Evolutionary conservation across 2,113 vertebrate genomes (phyloP).

Genomic region (Lampris megalopsis): DNA sequence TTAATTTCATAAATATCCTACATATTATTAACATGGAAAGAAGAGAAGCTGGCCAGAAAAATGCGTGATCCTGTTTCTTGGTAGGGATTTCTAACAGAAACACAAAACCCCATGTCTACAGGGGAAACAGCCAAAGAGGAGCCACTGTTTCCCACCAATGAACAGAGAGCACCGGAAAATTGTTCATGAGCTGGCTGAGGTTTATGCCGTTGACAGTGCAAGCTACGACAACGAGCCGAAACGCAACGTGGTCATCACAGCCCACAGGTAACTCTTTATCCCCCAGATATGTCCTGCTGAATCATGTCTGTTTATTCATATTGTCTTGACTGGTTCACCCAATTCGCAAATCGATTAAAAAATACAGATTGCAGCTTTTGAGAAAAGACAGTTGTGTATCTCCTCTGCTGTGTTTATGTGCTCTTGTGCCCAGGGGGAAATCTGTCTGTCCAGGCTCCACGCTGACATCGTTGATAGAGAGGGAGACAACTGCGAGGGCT

Average conservation of each 20-base stretch:
- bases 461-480: conserved; percentile 90
- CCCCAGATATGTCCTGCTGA: too few species aligned
- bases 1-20: too few species aligned
- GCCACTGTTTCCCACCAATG: conserved; percentile 96
- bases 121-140: conserved; percentile 92
- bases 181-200: conserved; percentile 95
- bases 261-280: conserved; percentile 81
- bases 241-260: conserved; percentile 94
- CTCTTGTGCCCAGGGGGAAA: conserved; percentile 88
- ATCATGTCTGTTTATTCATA: background rate
- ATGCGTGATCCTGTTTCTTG: background rate
- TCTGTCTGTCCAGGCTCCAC: conserved; percentile 88
- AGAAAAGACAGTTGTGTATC: background rate
- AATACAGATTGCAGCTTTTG: background rate
- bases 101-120: conserved; percentile 53
- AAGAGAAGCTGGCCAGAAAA: too few species aligned
- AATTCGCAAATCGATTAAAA: background rate
- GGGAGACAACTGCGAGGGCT: conserved; percentile 86
- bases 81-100: background rate
- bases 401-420: conserved; percentile 9
- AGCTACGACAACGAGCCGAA: conserved; percentile 98
- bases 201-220: conserved; percentile 92
- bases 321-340: background rate
- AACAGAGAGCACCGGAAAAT: conserved; percentile 94
- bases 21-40: background rate